Conservation (phyloP, 1,140 invertebrate species). For the Diabrotica virgifera region DNA sequence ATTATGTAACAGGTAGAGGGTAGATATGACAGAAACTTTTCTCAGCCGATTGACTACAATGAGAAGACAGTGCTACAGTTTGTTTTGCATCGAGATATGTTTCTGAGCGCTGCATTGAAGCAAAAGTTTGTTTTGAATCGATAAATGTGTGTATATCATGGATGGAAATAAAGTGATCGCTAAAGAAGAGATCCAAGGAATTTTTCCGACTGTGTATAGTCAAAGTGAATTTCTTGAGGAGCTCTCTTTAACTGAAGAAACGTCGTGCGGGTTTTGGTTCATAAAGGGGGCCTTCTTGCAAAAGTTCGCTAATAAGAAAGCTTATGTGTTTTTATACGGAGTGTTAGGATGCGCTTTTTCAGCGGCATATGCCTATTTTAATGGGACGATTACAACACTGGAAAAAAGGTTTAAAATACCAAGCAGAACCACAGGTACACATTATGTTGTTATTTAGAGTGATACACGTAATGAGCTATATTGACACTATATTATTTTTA, state of each 20-base stretch:
- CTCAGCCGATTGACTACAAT: slow-evolving; percentile 8
- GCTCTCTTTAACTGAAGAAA: slow-evolving; percentile 50
- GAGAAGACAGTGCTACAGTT: not conserved
- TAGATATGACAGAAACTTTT: not conserved
- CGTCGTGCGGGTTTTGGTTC: slow-evolving; percentile 62
- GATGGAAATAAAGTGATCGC: slow-evolving; percentile 1
- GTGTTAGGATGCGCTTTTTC: slow-evolving; percentile 69
- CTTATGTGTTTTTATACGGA: slow-evolving; percentile 71
- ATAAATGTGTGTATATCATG: slow-evolving; percentile 1
- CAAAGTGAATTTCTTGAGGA: slow-evolving; percentile 4
- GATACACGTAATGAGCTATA: no score
- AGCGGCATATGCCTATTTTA: slow-evolving; percentile 74
- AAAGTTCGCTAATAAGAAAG: slow-evolving; percentile 71
- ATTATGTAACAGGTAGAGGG: no score
- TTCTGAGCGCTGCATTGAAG: not conserved
- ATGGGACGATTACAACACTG: slow-evolving; percentile 74
- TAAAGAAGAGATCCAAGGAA: not conserved
- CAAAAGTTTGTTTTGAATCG: not conserved
- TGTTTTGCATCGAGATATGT: not conserved
- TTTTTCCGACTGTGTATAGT: not conserved
- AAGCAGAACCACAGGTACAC: slow-evolving; percentile 67
- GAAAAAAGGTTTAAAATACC: slow-evolving; percentile 80
- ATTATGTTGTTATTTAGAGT: no score
- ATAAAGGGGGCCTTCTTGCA: slow-evolving; percentile 58
- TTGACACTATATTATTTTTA: no score